Evolutionary conservation across 2,113 vertebrate species (phyloP).

Genomic region (Martes martes): DNA sequence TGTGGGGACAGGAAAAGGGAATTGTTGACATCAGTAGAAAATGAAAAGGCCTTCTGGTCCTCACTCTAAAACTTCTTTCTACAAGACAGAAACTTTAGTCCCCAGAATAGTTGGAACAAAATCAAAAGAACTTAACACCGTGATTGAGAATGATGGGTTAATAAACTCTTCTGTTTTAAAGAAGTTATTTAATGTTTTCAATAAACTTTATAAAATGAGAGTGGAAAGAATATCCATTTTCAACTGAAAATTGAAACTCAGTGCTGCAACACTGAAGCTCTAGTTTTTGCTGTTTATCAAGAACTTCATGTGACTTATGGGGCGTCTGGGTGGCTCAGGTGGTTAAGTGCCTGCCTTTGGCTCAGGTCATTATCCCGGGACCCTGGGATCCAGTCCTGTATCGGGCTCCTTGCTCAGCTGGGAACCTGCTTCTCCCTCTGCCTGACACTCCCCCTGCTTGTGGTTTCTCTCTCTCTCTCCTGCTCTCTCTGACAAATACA

Average conservation of each 20-base stretch:
- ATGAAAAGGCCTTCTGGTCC: not conserved
- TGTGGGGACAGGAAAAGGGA: not conserved
- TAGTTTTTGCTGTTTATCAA: not conserved
- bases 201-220: not conserved
- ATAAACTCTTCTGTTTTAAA: not conserved
- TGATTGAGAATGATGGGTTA: not conserved
- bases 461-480: too few species aligned
- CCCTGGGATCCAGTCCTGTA: too few species aligned
- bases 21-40: constrained; percentile 6
- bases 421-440: too few species aligned
- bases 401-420: too few species aligned
- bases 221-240: not conserved
- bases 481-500: too few species aligned
- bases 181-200: constrained; percentile 1
- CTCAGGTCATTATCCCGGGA: too few species aligned
- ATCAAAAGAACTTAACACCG: not conserved
- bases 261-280: not conserved
- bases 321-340: too few species aligned
- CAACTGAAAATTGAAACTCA: not conserved
- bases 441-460: too few species aligned
- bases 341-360: too few species aligned
- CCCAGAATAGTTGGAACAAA: not conserved
- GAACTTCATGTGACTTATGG: not conserved
- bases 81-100: not conserved
- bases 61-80: not conserved